Conservation (phyloP, 2,113 vertebrate species). For the Pholis gunnellus region DNA sequence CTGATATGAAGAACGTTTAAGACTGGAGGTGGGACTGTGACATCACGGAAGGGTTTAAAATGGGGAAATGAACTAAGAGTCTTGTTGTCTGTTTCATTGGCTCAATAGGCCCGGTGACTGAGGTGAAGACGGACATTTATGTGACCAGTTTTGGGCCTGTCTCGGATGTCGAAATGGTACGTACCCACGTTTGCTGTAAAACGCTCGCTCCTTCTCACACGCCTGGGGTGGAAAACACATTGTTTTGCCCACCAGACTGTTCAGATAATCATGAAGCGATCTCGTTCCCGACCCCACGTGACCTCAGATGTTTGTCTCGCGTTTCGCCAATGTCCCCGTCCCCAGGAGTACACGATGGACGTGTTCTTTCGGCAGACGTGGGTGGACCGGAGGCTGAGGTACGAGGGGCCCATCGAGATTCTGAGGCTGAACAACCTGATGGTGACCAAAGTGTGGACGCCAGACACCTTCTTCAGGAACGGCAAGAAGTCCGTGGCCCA, state of each 20-base stretch:
- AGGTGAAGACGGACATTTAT: slow-evolving; percentile 98
- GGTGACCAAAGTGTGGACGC: slow-evolving; percentile 99
- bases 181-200: slow-evolving; percentile 54
- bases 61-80: slow-evolving; percentile 2
- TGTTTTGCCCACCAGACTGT: not conserved
- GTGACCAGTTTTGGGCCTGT: slow-evolving; percentile 98
- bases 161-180: slow-evolving; percentile 98
- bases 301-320: not conserved
- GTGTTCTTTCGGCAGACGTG: slow-evolving; percentile 99
- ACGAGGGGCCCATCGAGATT: slow-evolving; percentile 97
- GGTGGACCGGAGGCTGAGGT: slow-evolving; percentile 94
- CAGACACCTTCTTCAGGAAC: slow-evolving; percentile 99
- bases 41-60: slow-evolving; percentile 24
- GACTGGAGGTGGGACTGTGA: not conserved
- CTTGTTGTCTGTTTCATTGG: slow-evolving; percentile 25
- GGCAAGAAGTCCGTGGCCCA: slow-evolving; percentile 98
- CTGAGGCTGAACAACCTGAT: slow-evolving; percentile 98
- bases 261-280: not conserved
- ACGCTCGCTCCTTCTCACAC: not conserved
- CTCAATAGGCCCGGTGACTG: slow-evolving; percentile 91
- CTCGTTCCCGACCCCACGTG: not conserved
- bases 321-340: slow-evolving; percentile 35
- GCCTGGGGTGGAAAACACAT: not conserved
- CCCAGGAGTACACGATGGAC: slow-evolving; percentile 98
- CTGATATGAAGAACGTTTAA: not conserved